Conservation (phyloP, 2,888 invertebrate genomes). For the Bhutanitis thaidina region DNA sequence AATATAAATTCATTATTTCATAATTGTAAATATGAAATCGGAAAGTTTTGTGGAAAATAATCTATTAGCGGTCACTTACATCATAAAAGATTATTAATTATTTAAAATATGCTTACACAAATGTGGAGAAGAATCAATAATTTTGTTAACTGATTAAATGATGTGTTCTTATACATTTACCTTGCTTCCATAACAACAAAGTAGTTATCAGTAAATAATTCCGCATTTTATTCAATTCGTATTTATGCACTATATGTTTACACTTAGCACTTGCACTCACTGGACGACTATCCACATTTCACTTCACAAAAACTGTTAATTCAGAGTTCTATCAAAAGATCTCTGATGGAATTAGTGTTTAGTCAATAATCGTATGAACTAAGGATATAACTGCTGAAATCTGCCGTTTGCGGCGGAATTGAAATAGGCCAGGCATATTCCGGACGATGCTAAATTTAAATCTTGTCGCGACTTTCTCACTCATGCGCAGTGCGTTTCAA, state of each 20-base stretch:
- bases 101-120: too few relatives aligned
- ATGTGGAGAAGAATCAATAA: too few relatives aligned
- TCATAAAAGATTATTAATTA: too few relatives aligned
- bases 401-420: conserved; percentile 48
- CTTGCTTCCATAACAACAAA: conserved; percentile 51
- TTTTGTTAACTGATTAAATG: too few relatives aligned
- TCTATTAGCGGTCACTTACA: too few relatives aligned
- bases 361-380: conserved; percentile 10
- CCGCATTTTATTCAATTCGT: conserved; percentile 36
- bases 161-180: too few relatives aligned
- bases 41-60: too few relatives aligned
- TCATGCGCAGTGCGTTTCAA: conserved; percentile 55
- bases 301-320: conserved; percentile 26
- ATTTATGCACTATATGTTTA: conserved; percentile 10
- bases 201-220: conserved; percentile 38
- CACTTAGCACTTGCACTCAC: conserved; percentile 25
- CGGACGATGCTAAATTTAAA: conserved; percentile 71
- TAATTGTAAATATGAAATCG: too few relatives aligned
- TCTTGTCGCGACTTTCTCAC: conserved; percentile 51
- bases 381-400: conserved; percentile 38
- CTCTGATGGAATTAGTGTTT: not conserved
- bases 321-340: conserved; percentile 5
- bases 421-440: conserved; percentile 68
- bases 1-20: too few relatives aligned
- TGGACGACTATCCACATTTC: conserved; percentile 34